phyloP scores from a whole-genome alignment of 1,140 invertebrate species.

The Brachionus sp. region DNA sequence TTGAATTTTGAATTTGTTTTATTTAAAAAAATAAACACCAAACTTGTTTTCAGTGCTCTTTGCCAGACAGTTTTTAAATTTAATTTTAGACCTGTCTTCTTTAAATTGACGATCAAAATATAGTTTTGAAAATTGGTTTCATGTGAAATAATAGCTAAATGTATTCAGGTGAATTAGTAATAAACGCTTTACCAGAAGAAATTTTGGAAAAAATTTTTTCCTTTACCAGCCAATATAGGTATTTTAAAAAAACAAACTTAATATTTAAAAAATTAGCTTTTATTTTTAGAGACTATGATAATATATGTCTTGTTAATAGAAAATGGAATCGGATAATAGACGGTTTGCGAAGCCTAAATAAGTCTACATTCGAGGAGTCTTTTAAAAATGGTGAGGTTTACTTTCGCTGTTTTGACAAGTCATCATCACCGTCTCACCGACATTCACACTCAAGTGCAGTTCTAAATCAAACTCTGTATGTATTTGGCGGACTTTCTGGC shows the following conservation, averaged over 20 bases:
- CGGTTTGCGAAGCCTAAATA: conserved; percentile 22
- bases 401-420: neutral
- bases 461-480: conserved; percentile 68
- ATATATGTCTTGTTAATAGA: neutral
- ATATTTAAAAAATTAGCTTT: neutral
- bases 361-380: neutral
- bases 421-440: neutral
- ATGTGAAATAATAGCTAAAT: neutral
- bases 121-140: no score
- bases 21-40: no score
- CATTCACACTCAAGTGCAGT: conserved; percentile 32
- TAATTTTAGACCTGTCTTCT: no score
- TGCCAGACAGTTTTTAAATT: no score
- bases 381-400: conserved; percentile 35
- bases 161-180: neutral
- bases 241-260: neutral
- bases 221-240: conserved; percentile 21
- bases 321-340: conserved; percentile 41
- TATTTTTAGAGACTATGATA: conserved; percentile 3
- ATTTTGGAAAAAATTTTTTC: conserved; percentile 40
- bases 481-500: conserved; percentile 92
- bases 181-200: conserved; percentile 17
- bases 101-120: no score
- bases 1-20: no score
- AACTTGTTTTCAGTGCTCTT: no score